Conservation (phyloP, 2,888 invertebrate genomes). For the Drosophila sordidapex region DNA sequence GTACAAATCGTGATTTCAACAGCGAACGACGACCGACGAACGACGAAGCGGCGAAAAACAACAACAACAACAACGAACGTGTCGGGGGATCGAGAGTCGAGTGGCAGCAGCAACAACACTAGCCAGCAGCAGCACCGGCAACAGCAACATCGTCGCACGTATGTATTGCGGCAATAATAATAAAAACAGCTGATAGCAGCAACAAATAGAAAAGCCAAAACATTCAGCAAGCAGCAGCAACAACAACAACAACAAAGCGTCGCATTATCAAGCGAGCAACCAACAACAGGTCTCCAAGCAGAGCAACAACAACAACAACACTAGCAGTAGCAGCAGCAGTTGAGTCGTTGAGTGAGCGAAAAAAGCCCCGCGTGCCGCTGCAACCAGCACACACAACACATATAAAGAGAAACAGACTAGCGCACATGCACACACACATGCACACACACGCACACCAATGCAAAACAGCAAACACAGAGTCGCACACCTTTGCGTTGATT, state of each 20-base stretch:
- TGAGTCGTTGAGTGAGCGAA: slow-evolving; percentile 62
- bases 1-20: slow-evolving; percentile 85
- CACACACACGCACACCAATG: slow-evolving; percentile 31
- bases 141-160: slow-evolving; percentile 60
- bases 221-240: slow-evolving; percentile 48
- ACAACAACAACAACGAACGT: slow-evolving; percentile 52
- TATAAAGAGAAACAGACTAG: slow-evolving; percentile 4
- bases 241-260: slow-evolving; percentile 64
- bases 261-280: slow-evolving; percentile 79
- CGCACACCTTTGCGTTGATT: slow-evolving; percentile 81
- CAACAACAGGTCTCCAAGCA: slow-evolving; percentile 75
- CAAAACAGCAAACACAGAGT: slow-evolving; percentile 58
- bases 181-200: slow-evolving; percentile 79
- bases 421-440: slow-evolving; percentile 25
- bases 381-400: slow-evolving; percentile 48
- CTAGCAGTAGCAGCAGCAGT: slow-evolving; percentile 27
- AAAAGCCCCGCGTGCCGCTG: slow-evolving; percentile 78
- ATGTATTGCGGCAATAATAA: slow-evolving; percentile 73
- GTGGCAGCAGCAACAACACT: slow-evolving; percentile 57
- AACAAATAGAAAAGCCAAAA: slow-evolving; percentile 70
- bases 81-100: slow-evolving; percentile 70
- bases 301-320: slow-evolving; percentile 54
- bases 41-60: slow-evolving; percentile 64
- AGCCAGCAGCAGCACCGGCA: slow-evolving; percentile 44
- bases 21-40: slow-evolving; percentile 85